Evolutionary conservation across 2,888 invertebrate genomes (phyloP), one percentile per base, ranked within the genome.

Genomic region (Plagodis dolabraria): DNA sequence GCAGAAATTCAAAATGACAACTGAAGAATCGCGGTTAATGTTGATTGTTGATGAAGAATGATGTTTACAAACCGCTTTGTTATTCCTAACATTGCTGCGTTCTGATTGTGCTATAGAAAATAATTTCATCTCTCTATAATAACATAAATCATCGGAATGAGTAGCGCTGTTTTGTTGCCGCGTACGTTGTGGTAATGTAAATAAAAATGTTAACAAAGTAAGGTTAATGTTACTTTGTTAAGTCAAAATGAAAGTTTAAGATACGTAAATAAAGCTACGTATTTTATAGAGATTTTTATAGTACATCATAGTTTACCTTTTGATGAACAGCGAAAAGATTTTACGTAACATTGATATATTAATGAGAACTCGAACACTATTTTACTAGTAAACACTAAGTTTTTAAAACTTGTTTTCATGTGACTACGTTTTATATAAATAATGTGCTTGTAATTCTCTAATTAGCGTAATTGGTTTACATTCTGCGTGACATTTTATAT

Each of bases 31-130:
- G 56, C 64, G 67, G 53, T 67, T 63, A 66, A 68, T 64, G 71
- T 64, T 68, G 68, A 69, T 71, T 79, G 77, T 79, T 77, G 76
- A 79, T 79, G 70, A 67, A 72, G 71, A 74, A 67, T 71, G 69
- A 64, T 89, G 86, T 90, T 91, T 89, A 77, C 84, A 90, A 90
- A 90, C 88, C 86, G 63, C 84, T 54, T 72, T 75, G 74, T 70
- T 77, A 74, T 77, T 76, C 45, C 70, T 67, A 73, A 85, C 83
- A 82, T 83, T 82, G 82, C 81, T 83, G 71, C 68, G 53, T 59
- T 67, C 57, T 83, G 80, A 81, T 74, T 83, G 74, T 74, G 67
- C 60, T 65, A 63, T 59, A 67, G 64, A 65, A 57, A 68, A 74
- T 71, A 71, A 70, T 74, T 63, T 68, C 59, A 65, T 61, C 38